Evolutionary conservation across 2,888 invertebrate species (phyloP).

Genomic region (Agrypnus murinus): DNA sequence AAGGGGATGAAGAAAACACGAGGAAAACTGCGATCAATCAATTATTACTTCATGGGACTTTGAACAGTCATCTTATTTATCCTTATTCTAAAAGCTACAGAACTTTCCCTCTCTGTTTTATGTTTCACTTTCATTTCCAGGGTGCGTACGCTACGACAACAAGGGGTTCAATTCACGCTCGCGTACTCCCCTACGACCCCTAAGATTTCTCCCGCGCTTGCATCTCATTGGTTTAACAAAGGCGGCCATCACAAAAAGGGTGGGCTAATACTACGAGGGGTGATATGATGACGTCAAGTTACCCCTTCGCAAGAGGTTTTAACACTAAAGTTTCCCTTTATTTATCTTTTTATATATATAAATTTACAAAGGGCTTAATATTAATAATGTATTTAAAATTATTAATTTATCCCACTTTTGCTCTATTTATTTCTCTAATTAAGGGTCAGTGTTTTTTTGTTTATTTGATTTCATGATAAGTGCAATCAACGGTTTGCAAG

Average conservation of each 20-base stretch:
- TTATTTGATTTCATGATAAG: no score
- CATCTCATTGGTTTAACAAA: conserved; percentile 57
- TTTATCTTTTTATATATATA: conserved; percentile 48
- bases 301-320: conserved; percentile 33
- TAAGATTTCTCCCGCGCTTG: conserved; percentile 61
- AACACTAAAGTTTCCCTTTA: conserved; percentile 36
- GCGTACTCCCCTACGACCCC: conserved; percentile 63
- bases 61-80: conserved; percentile 46
- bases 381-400: conserved; percentile 35
- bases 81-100: conserved; percentile 40
- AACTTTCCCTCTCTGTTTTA: conserved; percentile 64
- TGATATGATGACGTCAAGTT: conserved; percentile 56
- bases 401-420: conserved; percentile 11
- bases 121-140: conserved; percentile 64
- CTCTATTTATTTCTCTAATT: conserved; percentile 15
- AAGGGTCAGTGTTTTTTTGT: not conserved
- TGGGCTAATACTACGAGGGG: conserved; percentile 59
- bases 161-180: conserved; percentile 57
- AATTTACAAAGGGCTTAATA: conserved; percentile 36
- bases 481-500: no score
- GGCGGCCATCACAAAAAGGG: conserved; percentile 67
- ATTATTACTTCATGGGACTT: conserved; percentile 17
- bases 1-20: conserved; percentile 11
- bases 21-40: conserved; percentile 36
- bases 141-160: conserved; percentile 57